Base-by-base conservation (phyloP, 2,797 vertebrate genomes). In the Sebastiscus albofasciatus region DNA sequence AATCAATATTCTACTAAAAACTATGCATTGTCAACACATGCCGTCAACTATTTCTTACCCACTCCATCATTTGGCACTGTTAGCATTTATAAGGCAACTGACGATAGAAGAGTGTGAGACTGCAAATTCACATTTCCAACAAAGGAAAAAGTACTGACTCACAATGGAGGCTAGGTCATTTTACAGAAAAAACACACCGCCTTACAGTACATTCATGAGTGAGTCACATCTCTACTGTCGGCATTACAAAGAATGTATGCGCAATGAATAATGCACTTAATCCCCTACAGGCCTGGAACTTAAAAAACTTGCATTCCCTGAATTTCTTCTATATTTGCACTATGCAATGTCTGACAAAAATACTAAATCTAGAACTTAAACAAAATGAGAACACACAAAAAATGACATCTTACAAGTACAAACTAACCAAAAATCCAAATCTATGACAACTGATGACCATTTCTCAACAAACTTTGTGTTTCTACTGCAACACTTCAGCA, bases 401-500 rank as follows among this genome's bases (percentile, higher is more conserved):
- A 56, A 8, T 7, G 2, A 29, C 16, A 27, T 54, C 29, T 39
- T 22, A n/a, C 18, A 33, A 46, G 6, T 34, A 36, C 6, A 66
- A 39, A 46, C 33, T 12, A 55, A 8, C 20, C 26, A 31, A 18
- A 55, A 52, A n/a, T 16, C 9, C 3, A 16, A 16, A 56, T 60
- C 39, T 24, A 46, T 27, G 66, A 54, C 65, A 67, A 62, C 20
- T 7, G 3, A 56, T 18, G 29, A 24, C 6, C 49, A 16, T 59
- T 59, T 49, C 54, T 58, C 22, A 34, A 67, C 8, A 67, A 72
- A 79, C 70, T 54, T 29, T 36, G 18, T 33, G 31, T 71, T 86
- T 67, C 61, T 62, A 46, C 64, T 42, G 2, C 74, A 76, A 34
- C 13, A 64, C 56, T 84, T 81, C n/a, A 46, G 29, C 52, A 80